These are phyloP conservation scores for Scleropages formosus DNA, from an alignment of 2,797 vertebrate species.

Conservation along the genomic window DNA sequence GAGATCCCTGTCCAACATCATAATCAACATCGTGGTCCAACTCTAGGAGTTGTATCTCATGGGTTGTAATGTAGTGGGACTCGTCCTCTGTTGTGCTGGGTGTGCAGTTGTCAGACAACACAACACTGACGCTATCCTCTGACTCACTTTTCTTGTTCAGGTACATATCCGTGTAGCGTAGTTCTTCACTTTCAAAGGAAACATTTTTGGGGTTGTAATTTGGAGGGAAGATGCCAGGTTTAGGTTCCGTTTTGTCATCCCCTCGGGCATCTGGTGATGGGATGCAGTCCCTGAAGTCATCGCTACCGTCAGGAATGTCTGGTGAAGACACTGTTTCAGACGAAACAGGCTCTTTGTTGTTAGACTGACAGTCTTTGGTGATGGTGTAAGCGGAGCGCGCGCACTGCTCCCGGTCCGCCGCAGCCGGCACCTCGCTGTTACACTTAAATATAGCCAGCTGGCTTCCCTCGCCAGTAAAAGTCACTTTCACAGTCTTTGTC, in stretches of 20 bases:
- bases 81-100: slow-evolving; percentile 68
- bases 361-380: slow-evolving; percentile 35
- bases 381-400: slow-evolving; percentile 29
- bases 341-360: slow-evolving; percentile 35
- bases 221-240: slow-evolving; percentile 47
- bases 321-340: slow-evolving; percentile 42
- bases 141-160: slow-evolving; percentile 65
- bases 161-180: slow-evolving; percentile 74
- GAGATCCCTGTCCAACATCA: slow-evolving; percentile 82
- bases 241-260: slow-evolving; percentile 49
- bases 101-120: slow-evolving; percentile 58
- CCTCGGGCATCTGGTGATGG: slow-evolving; percentile 46
- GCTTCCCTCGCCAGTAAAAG: slow-evolving; percentile 63
- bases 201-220: slow-evolving; percentile 61
- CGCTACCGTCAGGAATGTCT: slow-evolving; percentile 42
- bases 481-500: slow-evolving; percentile 61
- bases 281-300: slow-evolving; percentile 37
- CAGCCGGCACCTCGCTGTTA: slow-evolving; percentile 37
- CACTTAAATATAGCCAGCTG: slow-evolving; percentile 60
- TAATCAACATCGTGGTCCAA: slow-evolving; percentile 87
- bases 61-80: slow-evolving; percentile 93
- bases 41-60: slow-evolving; percentile 94
- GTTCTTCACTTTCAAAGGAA: slow-evolving; percentile 75
- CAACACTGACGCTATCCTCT: slow-evolving; percentile 56
- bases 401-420: slow-evolving; percentile 40